Evolutionary conservation across 2,888 invertebrate species (phyloP), one percentile per base, ranked within the genome.

Genomic region (Phortica okadai): DNA sequence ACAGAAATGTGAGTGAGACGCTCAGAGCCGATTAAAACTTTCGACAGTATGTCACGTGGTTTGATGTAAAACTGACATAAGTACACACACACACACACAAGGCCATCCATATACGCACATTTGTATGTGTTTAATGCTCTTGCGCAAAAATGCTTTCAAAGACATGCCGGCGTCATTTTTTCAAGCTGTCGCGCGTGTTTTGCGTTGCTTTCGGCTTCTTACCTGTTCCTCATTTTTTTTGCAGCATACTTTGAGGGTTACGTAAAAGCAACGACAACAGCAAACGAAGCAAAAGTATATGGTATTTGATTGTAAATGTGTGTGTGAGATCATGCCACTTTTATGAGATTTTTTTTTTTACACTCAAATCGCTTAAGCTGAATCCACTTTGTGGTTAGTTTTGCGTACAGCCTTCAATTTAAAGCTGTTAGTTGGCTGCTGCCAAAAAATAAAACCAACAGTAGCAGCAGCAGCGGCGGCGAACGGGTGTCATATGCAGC

Each of bases 1-100:
- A 21, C 21, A 14, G n/a, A 45, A 45, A 67, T 1, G 45, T 21
- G 45, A 7, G 79, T 83, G 83, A 80, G 81, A 50, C 77, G 82
- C 83, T 76, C 81, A 82, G 85, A 89, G 87, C 88, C 89, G 89
- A 89, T 88, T 88, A 89, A 86, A 88, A 89, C 88, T 88, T 88
- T 80, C 78, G 78, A 79, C 79, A 80, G 62, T 72, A 74, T 77
- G 77, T 77, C 77, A 74, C 62, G 76, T 76, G 74, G 74, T 56
- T 33, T 67, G 74, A 74, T 56, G 64, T 75, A 70, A 70, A 70
- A 70, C 74, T 67, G 66, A 58, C 67, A 74, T 25, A 73, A 77
- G 7, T 67, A 75, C 64, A 25, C 67, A 66, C 41, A 67, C 8
- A 74, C 8, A 33, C 70, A 64, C 62, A 74, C 8, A 67, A 33